Conservation (phyloP, 2,888 invertebrate species). For the Platerodrilus igneus region DNA sequence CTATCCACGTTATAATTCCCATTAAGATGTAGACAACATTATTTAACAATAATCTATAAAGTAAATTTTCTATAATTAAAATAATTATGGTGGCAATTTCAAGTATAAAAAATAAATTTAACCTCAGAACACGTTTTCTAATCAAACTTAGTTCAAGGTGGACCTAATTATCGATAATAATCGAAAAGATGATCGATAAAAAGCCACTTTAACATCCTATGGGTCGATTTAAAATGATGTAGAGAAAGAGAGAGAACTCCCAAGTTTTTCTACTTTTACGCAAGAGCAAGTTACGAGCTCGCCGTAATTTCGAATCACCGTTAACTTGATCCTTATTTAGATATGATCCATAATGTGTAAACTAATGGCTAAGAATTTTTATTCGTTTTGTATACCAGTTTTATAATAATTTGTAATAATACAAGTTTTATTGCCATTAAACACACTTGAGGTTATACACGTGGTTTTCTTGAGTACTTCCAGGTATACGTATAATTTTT, state of each 20-base stretch:
- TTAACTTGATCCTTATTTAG: conserved; percentile 23
- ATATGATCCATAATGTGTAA: conserved; percentile 23
- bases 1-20: conserved; percentile 2
- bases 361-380: conserved; percentile 28
- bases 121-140: conserved; percentile 34
- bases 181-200: conserved; percentile 35
- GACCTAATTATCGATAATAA: conserved; percentile 37
- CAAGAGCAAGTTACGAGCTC: conserved; percentile 16
- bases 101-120: conserved; percentile 31
- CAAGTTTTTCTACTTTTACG: conserved; percentile 9
- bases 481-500: too few species aligned
- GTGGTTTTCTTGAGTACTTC: too few species aligned
- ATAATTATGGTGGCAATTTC: conserved; percentile 31
- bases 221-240: too few species aligned
- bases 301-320: conserved; percentile 19
- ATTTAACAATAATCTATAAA: conserved; percentile 27
- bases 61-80: conserved; percentile 32
- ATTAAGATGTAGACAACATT: conserved; percentile 18
- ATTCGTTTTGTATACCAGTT: conserved; percentile 24
- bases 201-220: too few species aligned
- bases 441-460: too few species aligned
- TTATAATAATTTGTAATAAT: too few species aligned
- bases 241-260: too few species aligned
- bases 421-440: too few species aligned
- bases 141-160: conserved; percentile 37